phyloP scores from a whole-genome alignment of 2,797 vertebrate species.

The Neomorphus geoffroyi region DNA sequence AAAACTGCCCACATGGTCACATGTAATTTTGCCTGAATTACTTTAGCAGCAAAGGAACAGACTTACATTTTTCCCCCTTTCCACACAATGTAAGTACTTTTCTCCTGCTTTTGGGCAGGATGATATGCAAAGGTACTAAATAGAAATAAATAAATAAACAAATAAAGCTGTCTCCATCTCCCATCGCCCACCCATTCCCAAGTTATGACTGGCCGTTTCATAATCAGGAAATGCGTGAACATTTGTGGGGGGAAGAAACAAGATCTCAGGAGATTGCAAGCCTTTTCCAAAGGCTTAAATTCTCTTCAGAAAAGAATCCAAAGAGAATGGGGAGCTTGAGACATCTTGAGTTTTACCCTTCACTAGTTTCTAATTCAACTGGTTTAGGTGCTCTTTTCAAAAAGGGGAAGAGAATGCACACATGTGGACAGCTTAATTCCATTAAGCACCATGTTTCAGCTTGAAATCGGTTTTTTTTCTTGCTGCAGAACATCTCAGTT shows the following conservation, averaged over 20 bases:
- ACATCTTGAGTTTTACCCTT: constrained; percentile 37
- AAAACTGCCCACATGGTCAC: not conserved
- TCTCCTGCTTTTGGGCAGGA: not conserved
- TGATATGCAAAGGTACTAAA: not conserved
- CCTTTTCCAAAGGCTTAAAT: constrained; percentile 4
- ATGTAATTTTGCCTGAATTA: not conserved
- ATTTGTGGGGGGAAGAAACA: not conserved
- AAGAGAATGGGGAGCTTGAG: constrained; percentile 3
- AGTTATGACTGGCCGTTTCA: not conserved
- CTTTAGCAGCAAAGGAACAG: not conserved
- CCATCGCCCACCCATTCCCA: not conserved
- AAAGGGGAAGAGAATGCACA: constrained; percentile 40
- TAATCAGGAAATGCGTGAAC: not conserved
- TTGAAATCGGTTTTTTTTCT: not conserved
- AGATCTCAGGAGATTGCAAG: not conserved
- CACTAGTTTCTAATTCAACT: constrained; percentile 35
- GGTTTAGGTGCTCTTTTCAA: not conserved
- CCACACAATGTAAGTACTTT: not conserved
- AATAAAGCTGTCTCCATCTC: not conserved
- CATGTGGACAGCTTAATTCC: constrained; percentile 33
- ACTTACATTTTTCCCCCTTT: not conserved
- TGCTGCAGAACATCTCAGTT: constrained; percentile 1
- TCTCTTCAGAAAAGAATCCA: constrained; percentile 19
- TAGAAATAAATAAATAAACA: not conserved
- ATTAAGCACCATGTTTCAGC: constrained; percentile 11